Evolutionary conservation across 2,113 vertebrate species (phyloP), one percentile per base, ranked within the genome.

Genomic region (Azemiops feae): DNA sequence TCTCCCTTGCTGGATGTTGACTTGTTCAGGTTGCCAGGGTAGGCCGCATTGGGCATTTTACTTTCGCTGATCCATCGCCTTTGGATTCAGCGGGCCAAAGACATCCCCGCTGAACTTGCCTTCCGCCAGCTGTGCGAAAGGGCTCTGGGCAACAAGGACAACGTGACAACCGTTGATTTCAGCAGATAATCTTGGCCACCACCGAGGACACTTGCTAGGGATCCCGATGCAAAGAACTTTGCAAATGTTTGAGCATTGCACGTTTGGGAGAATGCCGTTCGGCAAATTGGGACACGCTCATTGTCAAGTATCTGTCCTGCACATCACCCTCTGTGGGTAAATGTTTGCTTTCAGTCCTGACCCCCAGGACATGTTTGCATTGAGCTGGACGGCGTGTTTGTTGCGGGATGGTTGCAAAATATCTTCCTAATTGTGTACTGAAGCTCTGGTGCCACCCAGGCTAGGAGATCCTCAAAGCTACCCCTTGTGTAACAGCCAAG

Each of bases 361-460:
- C 95, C 64, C 89, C 95, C 43, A 0, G 47, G 85, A 93, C 92
- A 96, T 95, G 96, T 97, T 97, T 96, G 93, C 95, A 0, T 95
- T 93, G 39, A 95, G 90, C 90, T 34, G 94, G 92, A 95, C 95
- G 95, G 93, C 94, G 94, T 94, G 90, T 96, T 97, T 96, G 94
- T 97, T 94, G 94, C 97, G 92, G 91, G 50, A 20, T 92, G 96
- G 14, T 95, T 97, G 94, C 96, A 97, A 97, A 97, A 89, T 94
- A 93, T 95, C 94, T 96, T 96, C 96, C 96, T 96, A 97, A 96
- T 94, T 93, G 94, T 54, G 43, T 64, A 7, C 95, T 92, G 95
- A 74, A 96, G 89, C 96, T 94, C 0, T 87, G 95, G 94, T 96
- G 96, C 97, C 96, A 97, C 97, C 92, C 55, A 93, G 96, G 43